Percentiles rank a stretch among this genome's conserved stretches.
Conservation (phyloP, 1,140 invertebrate species). For the Archegozetes longisetosus region DNA sequence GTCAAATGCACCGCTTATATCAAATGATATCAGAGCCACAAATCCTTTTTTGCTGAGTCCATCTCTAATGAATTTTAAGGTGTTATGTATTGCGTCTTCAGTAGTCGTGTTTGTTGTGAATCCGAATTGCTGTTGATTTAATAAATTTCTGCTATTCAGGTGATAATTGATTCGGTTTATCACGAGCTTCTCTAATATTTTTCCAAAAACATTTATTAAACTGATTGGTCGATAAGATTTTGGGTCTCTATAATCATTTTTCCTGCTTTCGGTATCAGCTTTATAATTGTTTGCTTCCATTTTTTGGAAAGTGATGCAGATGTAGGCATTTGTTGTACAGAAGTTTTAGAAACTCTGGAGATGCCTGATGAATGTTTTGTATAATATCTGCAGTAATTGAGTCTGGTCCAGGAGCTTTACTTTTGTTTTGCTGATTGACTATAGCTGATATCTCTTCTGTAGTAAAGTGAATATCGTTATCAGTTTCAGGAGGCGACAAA, state of each 20-base stretch:
- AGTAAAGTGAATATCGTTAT: too few relatives aligned
- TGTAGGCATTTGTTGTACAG: background rate
- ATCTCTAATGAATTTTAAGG: too few relatives aligned
- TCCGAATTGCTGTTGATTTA: background rate
- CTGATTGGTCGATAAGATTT: too few relatives aligned
- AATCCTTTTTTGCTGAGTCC: too few relatives aligned
- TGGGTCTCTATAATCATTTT: background rate
- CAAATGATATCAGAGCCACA: too few relatives aligned
- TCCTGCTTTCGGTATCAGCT: background rate
- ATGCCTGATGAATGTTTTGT: background rate
- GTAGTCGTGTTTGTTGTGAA: background rate
- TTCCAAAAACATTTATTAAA: too few relatives aligned
- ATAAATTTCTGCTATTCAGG: background rate
- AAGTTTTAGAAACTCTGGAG: background rate
- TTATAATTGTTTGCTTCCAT: background rate
- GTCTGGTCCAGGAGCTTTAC: background rate
- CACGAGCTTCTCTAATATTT: background rate
- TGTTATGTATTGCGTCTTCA: background rate
- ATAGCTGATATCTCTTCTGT: background rate
- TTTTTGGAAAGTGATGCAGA: background rate
- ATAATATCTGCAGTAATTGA: background rate
- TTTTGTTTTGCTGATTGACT: background rate
- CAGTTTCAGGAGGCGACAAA: too few relatives aligned
- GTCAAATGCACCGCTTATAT: slow-evolving; percentile 5
- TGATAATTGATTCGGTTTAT: background rate